These are phyloP conservation scores for Actinostola sp. DNA, from an alignment of 92 coral and sea anemone genomes.

Conservation along the genomic window DNA sequence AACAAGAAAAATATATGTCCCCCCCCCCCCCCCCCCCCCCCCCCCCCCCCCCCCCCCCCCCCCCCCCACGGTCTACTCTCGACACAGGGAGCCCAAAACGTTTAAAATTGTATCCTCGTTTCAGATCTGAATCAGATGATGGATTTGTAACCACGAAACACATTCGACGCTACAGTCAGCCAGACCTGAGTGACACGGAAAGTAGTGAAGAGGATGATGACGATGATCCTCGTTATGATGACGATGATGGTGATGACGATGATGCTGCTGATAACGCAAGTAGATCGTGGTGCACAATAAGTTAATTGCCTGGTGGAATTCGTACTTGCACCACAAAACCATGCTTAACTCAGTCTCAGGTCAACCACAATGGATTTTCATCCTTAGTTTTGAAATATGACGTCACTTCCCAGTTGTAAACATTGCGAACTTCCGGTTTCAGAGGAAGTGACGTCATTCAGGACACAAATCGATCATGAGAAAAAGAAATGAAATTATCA, in stretches of 20 bases:
- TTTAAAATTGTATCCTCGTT: background rate
- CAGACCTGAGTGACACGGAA: slow-evolving; percentile 85
- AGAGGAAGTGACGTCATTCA: no score
- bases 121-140: slow-evolving; percentile 80
- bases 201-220: slow-evolving; percentile 88
- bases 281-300: slow-evolving; percentile 94
- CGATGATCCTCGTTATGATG: slow-evolving; percentile 54
- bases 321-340: background rate
- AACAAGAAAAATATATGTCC: no score
- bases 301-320: slow-evolving; percentile 22
- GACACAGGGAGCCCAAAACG: background rate
- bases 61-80: background rate
- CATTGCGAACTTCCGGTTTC: no score
- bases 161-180: slow-evolving; percentile 80
- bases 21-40: background rate
- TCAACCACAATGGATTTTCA: no score
- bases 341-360: no score
- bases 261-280: slow-evolving; percentile 41
- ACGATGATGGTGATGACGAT: slow-evolving; percentile 86
- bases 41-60: background rate
- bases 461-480: no score
- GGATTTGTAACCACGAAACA: slow-evolving; percentile 85
- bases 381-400: no score
- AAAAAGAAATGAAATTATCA: no score
- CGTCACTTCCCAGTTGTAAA: no score